phyloP scores from a whole-genome alignment of 2,797 vertebrate genomes.

The Halcyon smyrnensis region DNA sequence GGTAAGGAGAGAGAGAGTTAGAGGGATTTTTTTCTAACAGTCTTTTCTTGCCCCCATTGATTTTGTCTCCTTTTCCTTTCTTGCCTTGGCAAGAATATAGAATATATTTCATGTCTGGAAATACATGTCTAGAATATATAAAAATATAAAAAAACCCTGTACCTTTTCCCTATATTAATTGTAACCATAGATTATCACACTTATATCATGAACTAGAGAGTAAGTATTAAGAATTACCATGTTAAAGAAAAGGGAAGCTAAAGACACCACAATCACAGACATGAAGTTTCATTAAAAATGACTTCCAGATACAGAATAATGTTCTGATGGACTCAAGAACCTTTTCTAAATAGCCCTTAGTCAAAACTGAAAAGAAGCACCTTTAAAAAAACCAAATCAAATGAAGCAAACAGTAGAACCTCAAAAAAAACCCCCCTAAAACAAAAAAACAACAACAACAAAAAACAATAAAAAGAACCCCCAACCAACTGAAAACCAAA shows the following conservation, averaged over 20 bases:
- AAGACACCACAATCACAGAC: neutral
- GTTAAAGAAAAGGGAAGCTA: neutral
- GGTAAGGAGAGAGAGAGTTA: neutral
- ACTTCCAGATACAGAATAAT: neutral
- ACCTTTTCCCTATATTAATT: neutral
- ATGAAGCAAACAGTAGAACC: no score
- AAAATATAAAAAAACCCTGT: neutral
- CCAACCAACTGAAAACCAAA: neutral
- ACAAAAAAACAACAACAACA: no score
- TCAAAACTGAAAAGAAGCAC: no score
- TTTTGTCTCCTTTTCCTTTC: neutral
- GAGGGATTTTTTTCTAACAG: neutral
- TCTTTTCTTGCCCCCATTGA: neutral
- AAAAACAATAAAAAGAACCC: no score
- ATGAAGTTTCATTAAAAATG: neutral
- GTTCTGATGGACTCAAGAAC: neutral
- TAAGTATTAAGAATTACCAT: neutral
- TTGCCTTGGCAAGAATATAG: neutral
- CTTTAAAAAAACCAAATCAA: no score
- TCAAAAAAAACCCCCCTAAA: no score
- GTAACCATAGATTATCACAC: neutral
- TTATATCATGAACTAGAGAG: neutral
- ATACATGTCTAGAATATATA: neutral
- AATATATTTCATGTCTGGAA: neutral
- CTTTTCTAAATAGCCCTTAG: neutral